Percentiles rank a stretch among this genome's conserved stretches.
Evolutionary conservation across 2,888 invertebrate species (phyloP).

Genomic region (Drosophila dives): DNA sequence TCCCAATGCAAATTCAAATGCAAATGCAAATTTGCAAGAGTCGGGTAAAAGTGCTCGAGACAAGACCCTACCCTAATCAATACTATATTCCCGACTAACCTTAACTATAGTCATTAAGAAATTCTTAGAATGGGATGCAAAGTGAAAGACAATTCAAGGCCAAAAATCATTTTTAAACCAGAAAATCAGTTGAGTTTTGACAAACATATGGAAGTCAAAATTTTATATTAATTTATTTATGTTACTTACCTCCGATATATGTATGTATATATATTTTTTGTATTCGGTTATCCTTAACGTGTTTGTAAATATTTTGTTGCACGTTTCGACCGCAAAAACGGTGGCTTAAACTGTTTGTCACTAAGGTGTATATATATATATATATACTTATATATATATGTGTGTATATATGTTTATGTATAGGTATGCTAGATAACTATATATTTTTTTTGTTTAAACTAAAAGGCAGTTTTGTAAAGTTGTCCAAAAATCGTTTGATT

Average conservation of each 20-base stretch:
- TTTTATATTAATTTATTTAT: not conserved
- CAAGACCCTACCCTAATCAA: not conserved
- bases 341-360: conserved; percentile 22
- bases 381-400: conserved; percentile 8
- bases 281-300: conserved; percentile 34
- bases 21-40: conserved; percentile 1
- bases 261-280: conserved; percentile 4
- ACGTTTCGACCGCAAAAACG: conserved; percentile 24
- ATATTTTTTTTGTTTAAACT: conserved; percentile 23
- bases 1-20: not conserved
- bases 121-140: not conserved
- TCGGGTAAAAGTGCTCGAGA: conserved; percentile 11
- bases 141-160: not conserved
- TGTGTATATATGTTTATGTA: conserved; percentile 22
- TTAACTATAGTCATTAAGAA: not conserved
- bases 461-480: conserved; percentile 78
- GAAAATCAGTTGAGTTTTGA: not conserved
- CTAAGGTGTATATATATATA: conserved; percentile 19
- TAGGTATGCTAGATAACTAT: conserved; percentile 34
- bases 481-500: conserved; percentile 63
- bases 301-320: conserved; percentile 50
- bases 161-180: not conserved
- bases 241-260: conserved; percentile 42
- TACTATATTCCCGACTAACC: not conserved
- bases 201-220: not conserved